These are phyloP conservation scores for Ictidomys tridecemlineatus DNA, from an alignment of 2,113 vertebrate species.

Conservation along the genomic window DNA sequence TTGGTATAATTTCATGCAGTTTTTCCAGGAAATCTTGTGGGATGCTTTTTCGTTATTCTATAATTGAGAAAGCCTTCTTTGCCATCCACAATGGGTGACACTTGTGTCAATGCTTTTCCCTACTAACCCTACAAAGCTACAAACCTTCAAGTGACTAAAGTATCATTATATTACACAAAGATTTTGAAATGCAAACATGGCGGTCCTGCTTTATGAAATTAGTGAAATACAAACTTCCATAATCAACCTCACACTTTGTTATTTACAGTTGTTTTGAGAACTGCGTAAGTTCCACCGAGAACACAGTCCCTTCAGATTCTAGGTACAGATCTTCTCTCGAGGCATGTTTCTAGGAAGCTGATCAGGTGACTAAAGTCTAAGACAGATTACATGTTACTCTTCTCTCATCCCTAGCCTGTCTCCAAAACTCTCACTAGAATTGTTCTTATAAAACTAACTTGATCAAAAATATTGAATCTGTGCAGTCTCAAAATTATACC, in stretches of 20 bases:
- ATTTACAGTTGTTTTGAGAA: neutral
- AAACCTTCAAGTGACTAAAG: neutral
- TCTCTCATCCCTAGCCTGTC: neutral
- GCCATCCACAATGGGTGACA: neutral
- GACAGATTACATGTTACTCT: neutral
- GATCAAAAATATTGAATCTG: neutral
- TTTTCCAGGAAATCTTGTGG: neutral
- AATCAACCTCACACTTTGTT: neutral
- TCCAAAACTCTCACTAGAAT: neutral
- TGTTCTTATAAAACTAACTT: neutral
- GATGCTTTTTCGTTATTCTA: neutral
- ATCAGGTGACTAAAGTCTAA: neutral
- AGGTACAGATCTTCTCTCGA: neutral
- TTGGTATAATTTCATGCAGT: neutral
- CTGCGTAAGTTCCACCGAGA: neutral
- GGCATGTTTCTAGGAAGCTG: neutral
- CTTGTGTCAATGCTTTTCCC: neutral
- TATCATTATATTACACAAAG: neutral
- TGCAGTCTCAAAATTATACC: neutral
- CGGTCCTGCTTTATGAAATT: neutral
- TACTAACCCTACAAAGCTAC: neutral
- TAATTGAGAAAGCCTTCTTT: neutral
- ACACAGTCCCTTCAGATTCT: neutral
- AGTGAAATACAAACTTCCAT: neutral
- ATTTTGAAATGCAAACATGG: neutral